Percentiles rank a stretch among this genome's conserved stretches.
phyloP scores from a whole-genome alignment of 2,113 vertebrate genomes.

The Cynocephalus volans region DNA sequence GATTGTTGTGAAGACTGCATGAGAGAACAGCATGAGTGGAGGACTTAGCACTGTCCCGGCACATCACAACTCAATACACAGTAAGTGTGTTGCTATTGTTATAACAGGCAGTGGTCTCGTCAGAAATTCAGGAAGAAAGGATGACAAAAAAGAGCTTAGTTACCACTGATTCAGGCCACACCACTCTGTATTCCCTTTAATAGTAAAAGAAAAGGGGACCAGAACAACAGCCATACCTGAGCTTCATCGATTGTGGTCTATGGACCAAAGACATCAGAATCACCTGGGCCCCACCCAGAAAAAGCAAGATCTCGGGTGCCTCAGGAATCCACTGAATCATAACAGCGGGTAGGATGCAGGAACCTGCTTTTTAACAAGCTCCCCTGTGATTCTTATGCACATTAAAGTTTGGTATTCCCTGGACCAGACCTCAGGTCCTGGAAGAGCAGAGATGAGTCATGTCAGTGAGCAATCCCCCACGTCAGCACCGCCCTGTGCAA shows the following conservation, averaged over 20 bases:
- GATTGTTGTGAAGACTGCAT: background rate
- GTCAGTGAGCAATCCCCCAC: background rate
- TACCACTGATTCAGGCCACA: background rate
- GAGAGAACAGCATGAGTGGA: accelerated
- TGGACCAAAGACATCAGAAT: background rate
- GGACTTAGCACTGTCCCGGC: background rate
- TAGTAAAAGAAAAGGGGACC: background rate
- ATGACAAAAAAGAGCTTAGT: background rate
- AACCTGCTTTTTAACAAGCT: background rate
- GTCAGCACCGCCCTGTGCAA: background rate
- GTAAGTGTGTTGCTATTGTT: background rate
- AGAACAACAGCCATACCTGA: background rate
- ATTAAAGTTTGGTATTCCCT: background rate
- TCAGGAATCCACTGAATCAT: background rate
- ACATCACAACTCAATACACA: accelerated
- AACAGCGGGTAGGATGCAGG: background rate
- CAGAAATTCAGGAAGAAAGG: background rate
- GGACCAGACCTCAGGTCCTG: background rate
- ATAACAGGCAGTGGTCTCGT: too few relatives aligned
- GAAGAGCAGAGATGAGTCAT: background rate
- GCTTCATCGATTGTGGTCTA: background rate
- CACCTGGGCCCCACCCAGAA: background rate
- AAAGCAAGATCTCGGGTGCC: background rate
- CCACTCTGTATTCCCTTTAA: background rate
- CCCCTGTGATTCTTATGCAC: background rate